These are phyloP conservation scores for Eristalinus aeneus DNA, from an alignment of 2,888 invertebrate species.

Conservation along the genomic window DNA sequence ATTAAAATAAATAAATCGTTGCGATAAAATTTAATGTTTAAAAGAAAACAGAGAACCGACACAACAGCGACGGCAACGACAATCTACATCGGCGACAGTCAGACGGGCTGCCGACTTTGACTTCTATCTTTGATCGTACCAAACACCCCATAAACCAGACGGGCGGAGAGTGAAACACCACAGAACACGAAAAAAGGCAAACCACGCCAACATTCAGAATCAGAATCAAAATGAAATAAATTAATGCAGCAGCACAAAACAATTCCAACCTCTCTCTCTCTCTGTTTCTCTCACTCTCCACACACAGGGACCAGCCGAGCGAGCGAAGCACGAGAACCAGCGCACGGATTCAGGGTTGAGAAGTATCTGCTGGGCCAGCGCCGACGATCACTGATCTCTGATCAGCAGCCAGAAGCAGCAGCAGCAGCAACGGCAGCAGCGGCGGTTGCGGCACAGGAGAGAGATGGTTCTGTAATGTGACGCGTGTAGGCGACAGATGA, in stretches of 20 bases:
- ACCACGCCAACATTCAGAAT: constrained; percentile 1
- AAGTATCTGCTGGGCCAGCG: constrained; percentile 54
- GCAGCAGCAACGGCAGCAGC: constrained; percentile 19
- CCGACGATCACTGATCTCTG: constrained; percentile 64
- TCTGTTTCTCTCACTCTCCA: background rate
- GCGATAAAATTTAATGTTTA: constrained; percentile 34
- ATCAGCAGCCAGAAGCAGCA: constrained; percentile 15
- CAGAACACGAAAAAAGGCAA: constrained; percentile 1
- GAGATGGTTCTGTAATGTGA: background rate
- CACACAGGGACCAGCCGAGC: constrained; percentile 11
- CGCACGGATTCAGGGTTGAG: constrained; percentile 58
- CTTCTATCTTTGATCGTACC: constrained; percentile 46
- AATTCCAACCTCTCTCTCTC: constrained; percentile 3
- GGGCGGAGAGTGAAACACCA: background rate
- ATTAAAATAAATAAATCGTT: constrained; percentile 44
- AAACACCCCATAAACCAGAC: background rate
- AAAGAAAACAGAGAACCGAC: constrained; percentile 10
- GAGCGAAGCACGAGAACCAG: constrained; percentile 39
- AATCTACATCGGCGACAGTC: constrained; percentile 48
- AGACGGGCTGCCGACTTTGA: constrained; percentile 52
- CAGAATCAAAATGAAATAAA: constrained; percentile 53
- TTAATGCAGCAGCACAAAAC: constrained; percentile 30
- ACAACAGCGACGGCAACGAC: constrained; percentile 34
- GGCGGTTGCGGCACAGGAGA: background rate
- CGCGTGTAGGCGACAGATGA: background rate